Evolutionary conservation across 2,888 invertebrate species (phyloP).

Genomic region (Diplolepis rosae): DNA sequence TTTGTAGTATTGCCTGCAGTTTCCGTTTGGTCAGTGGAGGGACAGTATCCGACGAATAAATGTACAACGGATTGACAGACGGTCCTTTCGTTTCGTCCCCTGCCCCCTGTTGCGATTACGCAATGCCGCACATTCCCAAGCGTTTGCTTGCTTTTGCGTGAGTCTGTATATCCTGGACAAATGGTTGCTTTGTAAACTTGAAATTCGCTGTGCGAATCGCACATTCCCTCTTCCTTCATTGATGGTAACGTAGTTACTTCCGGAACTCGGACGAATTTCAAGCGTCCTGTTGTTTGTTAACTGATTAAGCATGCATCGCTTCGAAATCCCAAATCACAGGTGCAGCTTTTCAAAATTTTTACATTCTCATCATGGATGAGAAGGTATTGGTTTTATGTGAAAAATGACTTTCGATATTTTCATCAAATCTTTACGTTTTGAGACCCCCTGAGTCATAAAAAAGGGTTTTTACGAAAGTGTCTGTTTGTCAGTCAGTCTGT

Average conservation of each 20-base stretch:
- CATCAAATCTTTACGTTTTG: too few species aligned
- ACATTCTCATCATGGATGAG: too few species aligned
- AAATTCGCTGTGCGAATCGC: slow-evolving; percentile 49
- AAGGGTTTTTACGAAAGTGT: too few species aligned
- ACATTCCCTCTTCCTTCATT: slow-evolving; percentile 31
- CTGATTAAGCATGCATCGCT: not conserved
- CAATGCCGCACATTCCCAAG: not conserved
- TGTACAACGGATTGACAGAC: slow-evolving; percentile 21
- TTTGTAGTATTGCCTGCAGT: not conserved
- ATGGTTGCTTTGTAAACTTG: slow-evolving; percentile 61
- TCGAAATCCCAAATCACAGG: slow-evolving; percentile 1
- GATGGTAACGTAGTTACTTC: slow-evolving; percentile 4
- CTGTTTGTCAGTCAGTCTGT: too few species aligned
- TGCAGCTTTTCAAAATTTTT: too few species aligned
- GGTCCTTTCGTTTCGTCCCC: not conserved
- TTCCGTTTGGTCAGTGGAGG: not conserved
- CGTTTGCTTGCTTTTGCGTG: slow-evolving; percentile 2
- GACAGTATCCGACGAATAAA: not conserved
- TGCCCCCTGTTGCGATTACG: slow-evolving; percentile 26
- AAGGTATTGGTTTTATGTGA: too few species aligned
- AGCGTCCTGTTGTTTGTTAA: slow-evolving; percentile 23
- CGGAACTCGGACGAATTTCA: slow-evolving; percentile 13
- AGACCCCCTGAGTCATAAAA: too few species aligned
- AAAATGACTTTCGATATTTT: too few species aligned
- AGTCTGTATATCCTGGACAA: slow-evolving; percentile 54